These are phyloP conservation scores for Syngnathus floridae DNA, from an alignment of 2,113 vertebrate genomes.

Conservation along the genomic window DNA sequence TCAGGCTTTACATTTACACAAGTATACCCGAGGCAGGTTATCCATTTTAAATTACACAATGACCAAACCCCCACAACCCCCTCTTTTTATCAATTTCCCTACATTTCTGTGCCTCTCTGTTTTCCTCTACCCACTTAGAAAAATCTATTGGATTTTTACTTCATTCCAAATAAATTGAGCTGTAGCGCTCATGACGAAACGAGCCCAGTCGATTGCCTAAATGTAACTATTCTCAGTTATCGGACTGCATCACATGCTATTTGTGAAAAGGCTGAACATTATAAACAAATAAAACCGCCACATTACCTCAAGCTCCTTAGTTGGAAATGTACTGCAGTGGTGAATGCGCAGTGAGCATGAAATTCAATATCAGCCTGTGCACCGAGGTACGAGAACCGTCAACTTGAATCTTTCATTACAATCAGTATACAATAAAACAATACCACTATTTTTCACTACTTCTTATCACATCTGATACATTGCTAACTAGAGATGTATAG, in stretches of 20 bases:
- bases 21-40: conserved; percentile 29
- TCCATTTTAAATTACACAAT: conserved; percentile 44
- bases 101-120: conserved; percentile 18
- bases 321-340: conserved; percentile 65
- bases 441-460: conserved; percentile 46
- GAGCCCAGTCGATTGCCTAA: conserved; percentile 70
- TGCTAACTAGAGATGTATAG: neutral
- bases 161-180: conserved; percentile 63
- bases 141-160: conserved; percentile 56
- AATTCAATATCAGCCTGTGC: conserved; percentile 60
- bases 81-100: conserved; percentile 13
- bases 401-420: conserved; percentile 48
- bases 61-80: conserved; percentile 3
- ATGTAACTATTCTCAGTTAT: conserved; percentile 73
- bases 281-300: conserved; percentile 73
- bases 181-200: conserved; percentile 55
- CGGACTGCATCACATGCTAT: conserved; percentile 55
- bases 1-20: conserved; percentile 18
- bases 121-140: conserved; percentile 39
- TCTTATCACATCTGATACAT: conserved; percentile 32
- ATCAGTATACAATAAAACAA: conserved; percentile 58
- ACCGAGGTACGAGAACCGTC: conserved; percentile 50
- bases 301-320: conserved; percentile 63
- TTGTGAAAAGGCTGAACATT: conserved; percentile 70
- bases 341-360: conserved; percentile 66